phyloP scores from a whole-genome alignment of 53 echinoderm and acorn worm genomes.

The Henricia sp. region DNA sequence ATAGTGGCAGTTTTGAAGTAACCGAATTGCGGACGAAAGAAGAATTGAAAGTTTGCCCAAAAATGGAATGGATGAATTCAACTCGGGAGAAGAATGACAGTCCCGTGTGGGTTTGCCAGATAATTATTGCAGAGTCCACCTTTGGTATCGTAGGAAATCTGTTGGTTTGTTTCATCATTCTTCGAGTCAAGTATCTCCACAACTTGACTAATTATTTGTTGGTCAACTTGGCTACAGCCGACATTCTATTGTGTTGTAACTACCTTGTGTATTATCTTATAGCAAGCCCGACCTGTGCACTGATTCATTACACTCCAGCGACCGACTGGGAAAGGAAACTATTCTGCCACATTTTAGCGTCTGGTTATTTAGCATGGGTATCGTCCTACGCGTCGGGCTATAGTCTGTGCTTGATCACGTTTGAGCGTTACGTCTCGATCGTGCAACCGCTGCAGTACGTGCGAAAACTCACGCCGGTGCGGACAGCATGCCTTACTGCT shows the following conservation, averaged over 20 bases:
- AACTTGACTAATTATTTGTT: conserved; percentile 27
- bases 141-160: conserved; percentile 6
- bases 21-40: no score
- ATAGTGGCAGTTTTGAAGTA: no score
- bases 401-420: no score
- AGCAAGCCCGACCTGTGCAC: not conserved
- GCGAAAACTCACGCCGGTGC: not conserved
- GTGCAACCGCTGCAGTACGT: not conserved
- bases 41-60: not conserved
- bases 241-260: conserved; percentile 16
- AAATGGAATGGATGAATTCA: not conserved
- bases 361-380: no score
- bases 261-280: not conserved
- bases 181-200: conserved; percentile 18
- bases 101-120: not conserved
- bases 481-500: no score
- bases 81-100: not conserved
- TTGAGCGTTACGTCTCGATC: not conserved
- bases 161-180: conserved; percentile 35
- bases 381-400: no score
- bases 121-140: not conserved
- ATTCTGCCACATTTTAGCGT: no score
- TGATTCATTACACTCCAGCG: no score
- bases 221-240: conserved; percentile 38
- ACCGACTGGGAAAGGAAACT: no score